Evolutionary conservation across 2,797 vertebrate genomes (phyloP).

Genomic region (Leptoclinus maculatus): DNA sequence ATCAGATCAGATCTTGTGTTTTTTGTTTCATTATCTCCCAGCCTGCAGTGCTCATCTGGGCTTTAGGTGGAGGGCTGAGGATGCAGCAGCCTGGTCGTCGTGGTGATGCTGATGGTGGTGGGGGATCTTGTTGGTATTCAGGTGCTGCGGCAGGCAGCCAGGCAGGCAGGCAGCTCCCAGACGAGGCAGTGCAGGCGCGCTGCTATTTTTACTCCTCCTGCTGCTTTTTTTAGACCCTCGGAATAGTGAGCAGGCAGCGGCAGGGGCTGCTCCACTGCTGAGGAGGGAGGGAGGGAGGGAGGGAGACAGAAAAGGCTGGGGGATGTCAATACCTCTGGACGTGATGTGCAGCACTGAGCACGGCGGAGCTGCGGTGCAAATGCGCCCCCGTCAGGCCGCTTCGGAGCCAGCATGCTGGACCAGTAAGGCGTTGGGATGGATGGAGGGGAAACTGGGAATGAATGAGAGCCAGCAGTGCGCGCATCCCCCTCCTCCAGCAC

Average conservation of each 20-base stretch:
- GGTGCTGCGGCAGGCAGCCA: slow-evolving; percentile 85
- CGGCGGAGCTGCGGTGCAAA: slow-evolving; percentile 50
- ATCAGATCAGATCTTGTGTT: slow-evolving; percentile 4
- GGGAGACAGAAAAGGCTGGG: slow-evolving; percentile 73
- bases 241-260: slow-evolving; percentile 91
- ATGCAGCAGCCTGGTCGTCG: slow-evolving; percentile 53
- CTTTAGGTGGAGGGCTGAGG: slow-evolving; percentile 31
- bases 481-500: not conserved
- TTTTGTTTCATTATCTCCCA: not conserved
- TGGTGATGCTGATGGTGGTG: slow-evolving; percentile 48
- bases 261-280: slow-evolving; percentile 76
- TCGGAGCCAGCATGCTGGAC: slow-evolving; percentile 28
- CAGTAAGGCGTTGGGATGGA: slow-evolving; percentile 1
- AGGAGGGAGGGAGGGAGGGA: slow-evolving; percentile 34
- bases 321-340: slow-evolving; percentile 88
- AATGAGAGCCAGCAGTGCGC: slow-evolving; percentile 33
- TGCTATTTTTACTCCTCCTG: slow-evolving; percentile 97
- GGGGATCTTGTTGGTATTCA: slow-evolving; percentile 92
- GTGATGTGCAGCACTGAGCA: slow-evolving; percentile 73
- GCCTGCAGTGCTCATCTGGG: slow-evolving; percentile 28
- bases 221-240: slow-evolving; percentile 97
- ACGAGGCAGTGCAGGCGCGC: slow-evolving; percentile 89
- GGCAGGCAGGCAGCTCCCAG: slow-evolving; percentile 84
- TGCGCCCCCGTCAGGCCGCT: slow-evolving; percentile 66
- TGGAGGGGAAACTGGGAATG: slow-evolving; percentile 22